phyloP scores from a whole-genome alignment of 2,888 invertebrate species.

The Cheilosia scutellata region DNA sequence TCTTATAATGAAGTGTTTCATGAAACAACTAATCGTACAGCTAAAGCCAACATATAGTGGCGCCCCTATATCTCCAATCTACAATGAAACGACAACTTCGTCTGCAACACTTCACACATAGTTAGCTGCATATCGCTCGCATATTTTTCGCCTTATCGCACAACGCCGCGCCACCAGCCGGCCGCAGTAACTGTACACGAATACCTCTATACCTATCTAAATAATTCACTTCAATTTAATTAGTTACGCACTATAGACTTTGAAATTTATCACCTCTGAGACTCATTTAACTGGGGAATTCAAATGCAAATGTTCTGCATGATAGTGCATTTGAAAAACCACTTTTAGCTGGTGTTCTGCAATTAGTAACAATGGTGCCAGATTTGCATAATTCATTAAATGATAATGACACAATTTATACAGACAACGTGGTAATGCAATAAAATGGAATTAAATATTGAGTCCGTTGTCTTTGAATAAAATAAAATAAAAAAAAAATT shows the following conservation, averaged over 20 bases:
- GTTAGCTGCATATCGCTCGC: too few relatives aligned
- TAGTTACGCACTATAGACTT: slow-evolving; percentile 45
- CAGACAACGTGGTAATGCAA: slow-evolving; percentile 5
- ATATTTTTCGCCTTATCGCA: too few relatives aligned
- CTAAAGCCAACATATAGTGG: too few relatives aligned
- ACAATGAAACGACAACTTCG: too few relatives aligned
- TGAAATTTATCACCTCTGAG: slow-evolving; percentile 19
- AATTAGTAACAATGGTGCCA: slow-evolving; percentile 31
- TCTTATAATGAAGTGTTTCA: too few relatives aligned
- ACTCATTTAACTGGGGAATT: slow-evolving; percentile 3
- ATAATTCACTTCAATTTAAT: slow-evolving; percentile 29
- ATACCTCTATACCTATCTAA: not conserved
- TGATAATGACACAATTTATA: slow-evolving; percentile 32
- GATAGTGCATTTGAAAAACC: slow-evolving; percentile 25
- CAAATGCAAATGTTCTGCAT: slow-evolving; percentile 29
- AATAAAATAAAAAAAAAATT: slow-evolving; percentile 11
- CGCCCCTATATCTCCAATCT: too few relatives aligned
- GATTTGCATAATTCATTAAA: slow-evolving; percentile 39
- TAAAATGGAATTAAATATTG: not conserved
- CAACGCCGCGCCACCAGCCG: too few relatives aligned
- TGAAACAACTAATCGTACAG: too few relatives aligned
- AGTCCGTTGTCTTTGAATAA: not conserved
- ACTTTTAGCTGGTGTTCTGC: slow-evolving; percentile 21
- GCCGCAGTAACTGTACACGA: not conserved
- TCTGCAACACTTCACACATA: too few relatives aligned